These are phyloP conservation scores for Tetrao urogallus DNA, from an alignment of 2,113 vertebrate genomes.

Conservation along the genomic window DNA sequence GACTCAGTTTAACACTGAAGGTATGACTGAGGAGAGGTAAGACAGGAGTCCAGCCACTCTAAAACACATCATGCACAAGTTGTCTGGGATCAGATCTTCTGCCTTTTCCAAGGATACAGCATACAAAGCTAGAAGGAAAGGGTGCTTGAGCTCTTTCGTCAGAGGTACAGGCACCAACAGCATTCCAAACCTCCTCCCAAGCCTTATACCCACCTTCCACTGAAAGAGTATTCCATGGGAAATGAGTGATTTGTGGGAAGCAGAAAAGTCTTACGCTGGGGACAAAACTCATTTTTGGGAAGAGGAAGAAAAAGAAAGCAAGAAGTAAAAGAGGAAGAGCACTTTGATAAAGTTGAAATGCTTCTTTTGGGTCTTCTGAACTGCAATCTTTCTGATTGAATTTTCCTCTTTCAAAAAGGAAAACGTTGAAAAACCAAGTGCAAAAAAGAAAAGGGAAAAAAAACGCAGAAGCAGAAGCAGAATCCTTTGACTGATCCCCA, in stretches of 20 bases:
- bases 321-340: not conserved
- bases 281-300: not conserved
- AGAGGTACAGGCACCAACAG: fast-evolving
- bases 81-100: not conserved
- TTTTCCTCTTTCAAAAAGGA: not conserved
- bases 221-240: not conserved
- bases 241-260: not conserved
- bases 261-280: not conserved
- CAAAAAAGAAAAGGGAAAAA: conserved; percentile 11
- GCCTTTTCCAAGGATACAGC: not conserved
- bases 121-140: not conserved
- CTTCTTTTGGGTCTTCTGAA: conserved; percentile 2
- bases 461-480: conserved; percentile 14
- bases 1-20: not conserved
- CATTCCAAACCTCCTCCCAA: not conserved
- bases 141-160: not conserved
- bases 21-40: not conserved
- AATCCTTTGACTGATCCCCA: not conserved
- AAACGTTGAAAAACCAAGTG: conserved; percentile 38
- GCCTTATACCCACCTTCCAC: not conserved
- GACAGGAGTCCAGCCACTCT: not conserved
- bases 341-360: conserved; percentile 22
- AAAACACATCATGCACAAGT: not conserved
- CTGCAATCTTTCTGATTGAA: not conserved
- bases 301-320: too few species aligned